These are phyloP conservation scores for Diogma glabrata DNA, from an alignment of 2,888 invertebrate species.

Conservation along the genomic window DNA sequence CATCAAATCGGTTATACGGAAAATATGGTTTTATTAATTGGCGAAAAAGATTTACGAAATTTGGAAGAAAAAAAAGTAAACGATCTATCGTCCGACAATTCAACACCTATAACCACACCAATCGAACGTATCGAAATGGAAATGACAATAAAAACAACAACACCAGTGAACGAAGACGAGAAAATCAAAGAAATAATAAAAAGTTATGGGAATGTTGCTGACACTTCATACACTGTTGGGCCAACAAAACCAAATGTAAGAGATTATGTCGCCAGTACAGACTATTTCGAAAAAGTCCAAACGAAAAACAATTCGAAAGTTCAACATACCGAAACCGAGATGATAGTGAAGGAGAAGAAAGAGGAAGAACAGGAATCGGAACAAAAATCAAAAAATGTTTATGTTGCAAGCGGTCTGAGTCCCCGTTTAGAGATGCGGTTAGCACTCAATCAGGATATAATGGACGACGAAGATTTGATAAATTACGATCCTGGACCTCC, in stretches of 20 bases:
- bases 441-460: constrained; percentile 44
- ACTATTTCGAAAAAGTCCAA: constrained; percentile 21
- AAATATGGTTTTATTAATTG: constrained; percentile 3
- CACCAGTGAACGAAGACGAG: constrained; percentile 11
- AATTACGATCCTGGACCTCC: constrained; percentile 37
- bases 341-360: neutral
- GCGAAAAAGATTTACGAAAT: constrained; percentile 5
- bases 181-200: constrained; percentile 16
- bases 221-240: constrained; percentile 40
- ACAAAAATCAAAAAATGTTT: constrained; percentile 7
- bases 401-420: constrained; percentile 37
- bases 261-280: constrained; percentile 22
- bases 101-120: constrained; percentile 21
- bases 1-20: neutral
- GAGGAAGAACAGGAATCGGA: neutral
- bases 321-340: neutral
- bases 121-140: constrained; percentile 18
- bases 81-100: constrained; percentile 1
- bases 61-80: neutral
- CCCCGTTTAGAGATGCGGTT: constrained; percentile 56
- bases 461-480: constrained; percentile 41
- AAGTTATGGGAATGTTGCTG: constrained; percentile 37
- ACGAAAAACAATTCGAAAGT: constrained; percentile 5
- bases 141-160: constrained; percentile 14
- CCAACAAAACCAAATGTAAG: constrained; percentile 22